Conservation (phyloP, 2,113 vertebrate species). For the Abramis brama region DNA sequence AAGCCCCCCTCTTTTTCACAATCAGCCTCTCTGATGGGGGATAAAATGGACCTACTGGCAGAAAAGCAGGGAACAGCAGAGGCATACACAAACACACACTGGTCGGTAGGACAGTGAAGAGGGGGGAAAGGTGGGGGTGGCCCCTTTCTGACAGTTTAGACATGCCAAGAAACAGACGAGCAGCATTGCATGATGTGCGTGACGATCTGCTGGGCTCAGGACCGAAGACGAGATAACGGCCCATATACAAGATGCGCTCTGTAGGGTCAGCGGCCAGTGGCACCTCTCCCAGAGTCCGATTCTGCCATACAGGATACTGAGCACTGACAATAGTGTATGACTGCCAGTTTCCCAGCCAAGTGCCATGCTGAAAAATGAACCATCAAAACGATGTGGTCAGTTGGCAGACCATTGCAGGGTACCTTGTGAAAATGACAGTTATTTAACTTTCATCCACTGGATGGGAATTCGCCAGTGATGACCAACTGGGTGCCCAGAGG, state of each 20-base stretch:
- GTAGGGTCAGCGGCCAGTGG: slow-evolving; percentile 48
- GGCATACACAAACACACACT: slow-evolving; percentile 52
- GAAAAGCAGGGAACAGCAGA: slow-evolving; percentile 71
- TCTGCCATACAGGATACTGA: slow-evolving; percentile 48
- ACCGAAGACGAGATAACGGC: slow-evolving; percentile 54
- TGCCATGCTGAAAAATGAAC: slow-evolving; percentile 70
- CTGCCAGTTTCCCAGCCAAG: slow-evolving; percentile 60
- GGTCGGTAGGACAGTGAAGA: background rate
- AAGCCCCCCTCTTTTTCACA: slow-evolving; percentile 83
- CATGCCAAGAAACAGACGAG: slow-evolving; percentile 48
- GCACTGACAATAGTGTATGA: slow-evolving; percentile 41
- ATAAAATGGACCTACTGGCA: slow-evolving; percentile 89
- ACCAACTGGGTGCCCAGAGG: slow-evolving; percentile 64
- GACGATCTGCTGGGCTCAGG: slow-evolving; percentile 49
- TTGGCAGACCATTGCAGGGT: slow-evolving; percentile 63
- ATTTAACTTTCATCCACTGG: slow-evolving; percentile 63
- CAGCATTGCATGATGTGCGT: slow-evolving; percentile 46
- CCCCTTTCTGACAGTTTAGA: slow-evolving; percentile 47
- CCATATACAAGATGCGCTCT: slow-evolving; percentile 41
- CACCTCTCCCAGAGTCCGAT: slow-evolving; percentile 20
- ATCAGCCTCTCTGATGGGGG: slow-evolving; percentile 92
- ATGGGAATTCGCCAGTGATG: slow-evolving; percentile 69
- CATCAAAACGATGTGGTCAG: slow-evolving; percentile 68
- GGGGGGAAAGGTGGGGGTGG: slow-evolving; percentile 45
- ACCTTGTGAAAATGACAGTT: slow-evolving; percentile 64